Percentiles rank a stretch among this genome's conserved stretches.
Evolutionary conservation across 23 tunicate species (phyloP).

Genomic region (Styela clava): DNA sequence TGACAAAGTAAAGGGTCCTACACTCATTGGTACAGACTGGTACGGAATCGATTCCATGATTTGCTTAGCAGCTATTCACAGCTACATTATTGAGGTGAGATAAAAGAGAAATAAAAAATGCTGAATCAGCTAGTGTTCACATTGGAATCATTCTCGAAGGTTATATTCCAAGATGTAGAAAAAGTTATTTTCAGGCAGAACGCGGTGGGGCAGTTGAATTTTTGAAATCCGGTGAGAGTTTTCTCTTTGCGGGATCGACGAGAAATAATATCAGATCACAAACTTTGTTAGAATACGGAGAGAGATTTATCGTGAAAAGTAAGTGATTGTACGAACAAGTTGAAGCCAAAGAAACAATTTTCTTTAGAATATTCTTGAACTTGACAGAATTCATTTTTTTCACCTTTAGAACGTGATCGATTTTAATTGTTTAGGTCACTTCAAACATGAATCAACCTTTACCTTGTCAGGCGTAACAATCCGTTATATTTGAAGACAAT

Average conservation of each 20-base stretch:
- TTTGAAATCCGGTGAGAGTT: conserved; percentile 32
- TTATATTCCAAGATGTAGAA: no score
- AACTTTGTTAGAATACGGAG: conserved; percentile 23
- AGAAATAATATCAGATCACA: conserved; percentile 39
- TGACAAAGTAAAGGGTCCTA: background rate
- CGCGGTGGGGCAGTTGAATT: conserved; percentile 44
- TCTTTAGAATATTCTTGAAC: no score
- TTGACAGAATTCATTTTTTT: no score
- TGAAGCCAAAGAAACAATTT: no score
- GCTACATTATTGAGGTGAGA: conserved; percentile 32
- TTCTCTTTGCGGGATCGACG: conserved; percentile 24
- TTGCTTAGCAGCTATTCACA: conserved; percentile 59
- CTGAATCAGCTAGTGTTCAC: no score
- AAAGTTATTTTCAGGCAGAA: conserved; percentile 25
- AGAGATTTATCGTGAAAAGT: conserved; percentile 46
- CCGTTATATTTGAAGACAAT: no score
- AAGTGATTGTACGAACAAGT: conserved; percentile 9
- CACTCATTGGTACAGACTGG: conserved; percentile 37
- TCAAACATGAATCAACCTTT: no score
- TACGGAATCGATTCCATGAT: conserved; percentile 38
- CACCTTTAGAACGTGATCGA: no score
- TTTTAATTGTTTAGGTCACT: no score
- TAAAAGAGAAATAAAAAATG: no score
- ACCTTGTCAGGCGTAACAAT: no score
- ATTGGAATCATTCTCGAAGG: no score